These are phyloP conservation scores for Drosophila kikkawai DNA, from an alignment of 1,140 invertebrate species.

Conservation along the genomic window DNA sequence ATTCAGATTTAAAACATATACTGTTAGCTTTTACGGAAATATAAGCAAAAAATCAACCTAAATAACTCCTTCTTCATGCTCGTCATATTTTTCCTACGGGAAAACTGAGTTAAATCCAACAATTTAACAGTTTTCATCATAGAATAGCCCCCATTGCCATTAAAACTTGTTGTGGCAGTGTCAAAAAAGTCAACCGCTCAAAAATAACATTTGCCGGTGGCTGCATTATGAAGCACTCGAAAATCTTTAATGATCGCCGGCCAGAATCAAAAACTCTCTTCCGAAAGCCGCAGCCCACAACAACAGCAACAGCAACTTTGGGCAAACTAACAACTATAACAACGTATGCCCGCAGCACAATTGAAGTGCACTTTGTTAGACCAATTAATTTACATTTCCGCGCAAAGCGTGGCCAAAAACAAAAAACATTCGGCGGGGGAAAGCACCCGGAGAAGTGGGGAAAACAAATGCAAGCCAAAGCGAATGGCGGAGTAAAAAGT, in stretches of 20 bases:
- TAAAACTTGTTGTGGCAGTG: constrained; percentile 43
- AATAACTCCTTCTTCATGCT: neutral
- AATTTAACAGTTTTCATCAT: constrained; percentile 2
- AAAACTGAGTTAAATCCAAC: neutral
- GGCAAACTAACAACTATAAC: constrained; percentile 54
- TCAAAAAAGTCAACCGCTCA: constrained; percentile 43
- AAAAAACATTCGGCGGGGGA: constrained; percentile 10
- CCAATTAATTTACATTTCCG: constrained; percentile 84
- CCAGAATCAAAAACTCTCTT: constrained; percentile 23
- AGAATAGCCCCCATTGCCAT: constrained; percentile 21
- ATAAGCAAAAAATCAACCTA: neutral
- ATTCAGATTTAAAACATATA: neutral
- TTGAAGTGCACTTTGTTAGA: constrained; percentile 81
- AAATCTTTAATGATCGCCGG: constrained; percentile 55
- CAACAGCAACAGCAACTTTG: constrained; percentile 27
- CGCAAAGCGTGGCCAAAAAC: constrained; percentile 66
- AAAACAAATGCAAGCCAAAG: constrained; percentile 30
- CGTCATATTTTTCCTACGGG: too few relatives aligned
- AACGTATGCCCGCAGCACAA: constrained; percentile 59
- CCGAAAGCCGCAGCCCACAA: constrained; percentile 34
- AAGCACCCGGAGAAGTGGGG: constrained; percentile 16
- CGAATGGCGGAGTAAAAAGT: constrained; percentile 49
- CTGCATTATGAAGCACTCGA: constrained; percentile 41
- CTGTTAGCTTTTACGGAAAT: neutral
- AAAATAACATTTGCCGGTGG: constrained; percentile 13